phyloP scores from a whole-genome alignment of 2,888 invertebrate species.

The Plagiodera versicolora region DNA sequence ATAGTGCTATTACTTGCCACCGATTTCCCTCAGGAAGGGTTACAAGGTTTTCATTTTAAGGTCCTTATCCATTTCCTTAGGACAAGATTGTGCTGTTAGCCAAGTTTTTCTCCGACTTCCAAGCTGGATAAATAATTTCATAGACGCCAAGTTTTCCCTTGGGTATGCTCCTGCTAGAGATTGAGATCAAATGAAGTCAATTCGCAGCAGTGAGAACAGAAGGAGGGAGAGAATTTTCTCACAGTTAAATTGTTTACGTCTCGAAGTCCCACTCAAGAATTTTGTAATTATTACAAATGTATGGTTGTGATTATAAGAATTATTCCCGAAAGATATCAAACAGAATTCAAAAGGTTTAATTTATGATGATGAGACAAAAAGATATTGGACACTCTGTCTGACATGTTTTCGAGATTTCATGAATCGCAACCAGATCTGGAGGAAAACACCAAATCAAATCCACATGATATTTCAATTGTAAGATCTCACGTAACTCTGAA shows the following conservation, averaged over 20 bases:
- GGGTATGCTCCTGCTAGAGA: background rate
- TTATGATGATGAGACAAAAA: no score
- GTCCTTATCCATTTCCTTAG: conserved; percentile 19
- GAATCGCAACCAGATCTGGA: no score
- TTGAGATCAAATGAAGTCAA: background rate
- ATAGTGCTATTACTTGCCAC: background rate
- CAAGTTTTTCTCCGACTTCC: conserved; percentile 7
- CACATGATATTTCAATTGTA: no score
- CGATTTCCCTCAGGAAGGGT: conserved; percentile 25
- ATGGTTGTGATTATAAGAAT: no score
- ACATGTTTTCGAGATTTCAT: no score
- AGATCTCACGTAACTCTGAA: no score
- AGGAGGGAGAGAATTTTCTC: background rate
- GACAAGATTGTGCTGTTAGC: conserved; percentile 20
- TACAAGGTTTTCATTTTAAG: conserved; percentile 18
- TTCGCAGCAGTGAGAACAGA: background rate
- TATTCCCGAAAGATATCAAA: no score
- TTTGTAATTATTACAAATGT: background rate
- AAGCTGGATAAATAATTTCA: conserved; percentile 7
- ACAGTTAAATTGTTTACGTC: background rate
- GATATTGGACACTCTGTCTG: no score
- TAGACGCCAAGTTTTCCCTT: conserved; percentile 11
- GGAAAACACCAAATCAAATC: no score
- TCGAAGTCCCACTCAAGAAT: background rate
- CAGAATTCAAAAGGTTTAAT: background rate